Base-by-base conservation (phyloP, 1,140 invertebrate species). In the Arctopsyche grandis region DNA sequence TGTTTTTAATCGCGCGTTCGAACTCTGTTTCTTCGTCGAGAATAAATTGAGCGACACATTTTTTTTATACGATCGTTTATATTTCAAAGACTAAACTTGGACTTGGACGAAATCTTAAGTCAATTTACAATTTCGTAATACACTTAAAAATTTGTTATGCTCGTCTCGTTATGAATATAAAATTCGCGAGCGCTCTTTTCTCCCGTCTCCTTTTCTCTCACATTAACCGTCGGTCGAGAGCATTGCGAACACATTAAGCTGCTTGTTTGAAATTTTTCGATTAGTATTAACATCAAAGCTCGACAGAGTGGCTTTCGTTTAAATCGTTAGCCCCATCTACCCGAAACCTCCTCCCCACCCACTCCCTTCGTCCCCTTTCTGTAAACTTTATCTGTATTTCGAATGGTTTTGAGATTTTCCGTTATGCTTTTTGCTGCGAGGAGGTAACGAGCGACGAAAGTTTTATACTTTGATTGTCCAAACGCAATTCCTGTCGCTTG, bases 401-500 rank as follows among this genome's bases (percentile, higher is more conserved):
- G 29, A 38, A 38, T 7, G 7, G 29, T 38, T 38, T 38, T 38
- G 29, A 4, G 29, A 38, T 38, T 38, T 38, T 38, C 29, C 29
- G 29, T 19, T 21, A 19, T 60, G 48, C 48, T 60, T 60, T 19
- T 19, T 60, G 5, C 16, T 0, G 9, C 5, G 16, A 9, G 5
- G 16, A 16, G 56, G 16, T 60, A 60, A 19, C 16, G 56, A 60
- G 16, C 56, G 56, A 21, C n/a, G 63, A 66, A 66, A 81, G n/a
- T 81, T 79, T 77, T 79, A 77, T 46, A 69, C 77, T 75, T 29
- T 81, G 80, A 81, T 81, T 81, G 80, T 81, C 80, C 80, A 81
- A 81, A 79, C 80, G 77, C 80, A 81, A 81, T 81, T 81, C 80
- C 79, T 81, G 80, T 79, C 44, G 77, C 70, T 22, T 66, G 19